Percentiles rank a stretch among this genome's conserved stretches.
These are phyloP conservation scores for Catocala nupta DNA, from an alignment of 2,888 invertebrate genomes.

Conservation along the genomic window DNA sequence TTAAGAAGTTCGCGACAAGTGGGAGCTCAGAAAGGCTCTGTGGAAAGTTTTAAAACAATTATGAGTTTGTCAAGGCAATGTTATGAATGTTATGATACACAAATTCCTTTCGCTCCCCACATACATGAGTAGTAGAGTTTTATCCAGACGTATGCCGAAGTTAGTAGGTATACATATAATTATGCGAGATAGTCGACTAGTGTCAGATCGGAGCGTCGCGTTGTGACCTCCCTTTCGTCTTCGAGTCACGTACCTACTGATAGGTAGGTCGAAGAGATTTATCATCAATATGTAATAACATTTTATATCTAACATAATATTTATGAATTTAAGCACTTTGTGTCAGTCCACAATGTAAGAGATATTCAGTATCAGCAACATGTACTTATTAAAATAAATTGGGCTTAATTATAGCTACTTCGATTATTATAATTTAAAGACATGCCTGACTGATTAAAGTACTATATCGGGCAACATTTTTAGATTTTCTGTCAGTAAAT, in stretches of 20 bases:
- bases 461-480: no score
- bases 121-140: conserved; percentile 33
- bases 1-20: conserved; percentile 63
- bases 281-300: conserved; percentile 41
- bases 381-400: neutral
- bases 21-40: conserved; percentile 49
- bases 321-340: conserved; percentile 6
- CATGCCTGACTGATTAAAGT: no score
- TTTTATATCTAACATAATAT: conserved; percentile 7
- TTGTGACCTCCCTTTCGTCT: conserved; percentile 64
- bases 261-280: conserved; percentile 64
- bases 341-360: conserved; percentile 6
- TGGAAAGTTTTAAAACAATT: conserved; percentile 65
- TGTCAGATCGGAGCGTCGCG: conserved; percentile 54
- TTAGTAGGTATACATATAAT: conserved; percentile 50
- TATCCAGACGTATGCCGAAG: conserved; percentile 40
- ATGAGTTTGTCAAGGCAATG: conserved; percentile 55
- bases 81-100: conserved; percentile 41
- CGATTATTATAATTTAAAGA: conserved; percentile 7
- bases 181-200: conserved; percentile 56
- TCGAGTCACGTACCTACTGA: conserved; percentile 55
- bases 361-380: conserved; percentile 24
- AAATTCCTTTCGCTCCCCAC: conserved; percentile 43
- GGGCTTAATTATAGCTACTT: conserved; percentile 18
- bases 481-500: no score